Percentiles rank a stretch among this genome's conserved stretches.
Evolutionary conservation across 2,113 vertebrate genomes (phyloP).

Genomic region (Rhinopithecus roxellana): DNA sequence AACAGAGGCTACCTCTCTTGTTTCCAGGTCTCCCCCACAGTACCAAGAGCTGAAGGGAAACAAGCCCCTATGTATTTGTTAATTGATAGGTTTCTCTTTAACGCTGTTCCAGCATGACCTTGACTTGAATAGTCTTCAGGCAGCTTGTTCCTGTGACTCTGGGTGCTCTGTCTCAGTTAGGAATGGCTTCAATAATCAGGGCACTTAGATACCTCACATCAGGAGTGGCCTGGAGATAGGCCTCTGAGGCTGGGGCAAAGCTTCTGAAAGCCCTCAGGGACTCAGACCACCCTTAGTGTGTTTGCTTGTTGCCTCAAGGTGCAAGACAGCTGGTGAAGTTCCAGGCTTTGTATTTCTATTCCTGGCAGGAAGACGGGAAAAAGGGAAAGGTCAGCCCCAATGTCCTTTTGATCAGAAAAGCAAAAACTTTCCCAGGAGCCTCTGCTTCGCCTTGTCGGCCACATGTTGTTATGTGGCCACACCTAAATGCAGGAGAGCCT

Average conservation of each 20-base stretch:
- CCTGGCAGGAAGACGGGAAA: neutral
- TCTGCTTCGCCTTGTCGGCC: neutral
- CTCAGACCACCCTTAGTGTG: neutral
- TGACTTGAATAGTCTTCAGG: neutral
- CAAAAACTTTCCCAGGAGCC: neutral
- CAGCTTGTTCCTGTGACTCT: neutral
- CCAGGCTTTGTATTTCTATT: neutral
- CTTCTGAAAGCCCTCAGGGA: neutral
- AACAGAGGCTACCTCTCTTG: slow-evolving; percentile 19
- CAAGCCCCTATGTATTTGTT: neutral
- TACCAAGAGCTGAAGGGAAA: neutral
- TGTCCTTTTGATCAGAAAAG: slow-evolving; percentile 23
- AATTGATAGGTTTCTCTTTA: neutral
- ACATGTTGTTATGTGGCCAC: neutral
- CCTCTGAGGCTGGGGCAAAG: neutral
- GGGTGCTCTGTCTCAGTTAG: neutral
- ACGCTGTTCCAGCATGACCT: neutral
- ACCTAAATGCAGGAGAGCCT: neutral
- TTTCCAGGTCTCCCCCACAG: slow-evolving; percentile 38
- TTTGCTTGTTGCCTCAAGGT: neutral
- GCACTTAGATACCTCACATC: neutral
- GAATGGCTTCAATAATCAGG: neutral
- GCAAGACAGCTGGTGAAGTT: neutral
- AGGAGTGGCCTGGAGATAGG: neutral
- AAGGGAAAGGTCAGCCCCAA: neutral